Conservation (phyloP, 2,113 vertebrate species). For the Corythaeola cristata region DNA sequence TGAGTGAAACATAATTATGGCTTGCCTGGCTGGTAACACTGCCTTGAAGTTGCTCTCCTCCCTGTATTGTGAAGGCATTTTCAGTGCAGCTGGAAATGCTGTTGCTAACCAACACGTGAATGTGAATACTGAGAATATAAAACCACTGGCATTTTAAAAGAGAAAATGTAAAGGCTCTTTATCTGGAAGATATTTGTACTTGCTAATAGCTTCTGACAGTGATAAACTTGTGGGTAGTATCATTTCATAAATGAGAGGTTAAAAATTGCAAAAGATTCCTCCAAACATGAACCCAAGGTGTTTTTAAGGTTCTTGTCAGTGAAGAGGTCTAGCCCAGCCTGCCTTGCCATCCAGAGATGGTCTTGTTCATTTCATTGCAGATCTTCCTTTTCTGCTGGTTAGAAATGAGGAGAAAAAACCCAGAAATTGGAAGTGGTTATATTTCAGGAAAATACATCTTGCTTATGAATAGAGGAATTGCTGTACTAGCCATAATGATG, state of each 20-base stretch:
- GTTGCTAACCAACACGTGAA: slow-evolving; percentile 56
- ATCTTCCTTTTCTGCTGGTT: neutral
- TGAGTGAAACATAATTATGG: slow-evolving; percentile 69
- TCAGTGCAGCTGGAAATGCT: slow-evolving; percentile 55
- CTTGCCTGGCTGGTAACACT: slow-evolving; percentile 54
- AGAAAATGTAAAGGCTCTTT: neutral
- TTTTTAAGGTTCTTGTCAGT: neutral
- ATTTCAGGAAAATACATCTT: neutral
- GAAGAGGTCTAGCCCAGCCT: neutral
- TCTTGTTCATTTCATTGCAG: neutral
- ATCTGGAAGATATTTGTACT: neutral
- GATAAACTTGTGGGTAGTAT: neutral
- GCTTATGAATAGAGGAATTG: neutral
- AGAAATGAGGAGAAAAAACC: neutral
- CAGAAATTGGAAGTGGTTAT: neutral
- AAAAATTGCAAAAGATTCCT: slow-evolving; percentile 41
- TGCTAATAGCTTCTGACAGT: neutral
- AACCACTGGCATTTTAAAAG: neutral
- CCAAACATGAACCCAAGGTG: neutral
- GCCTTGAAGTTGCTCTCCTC: slow-evolving; percentile 58
- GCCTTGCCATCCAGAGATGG: neutral
- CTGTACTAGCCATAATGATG: neutral
- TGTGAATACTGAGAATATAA: neutral
- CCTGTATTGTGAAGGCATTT: slow-evolving; percentile 50
- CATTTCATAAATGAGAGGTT: slow-evolving; percentile 36